Base-by-base conservation (phyloP, 2,797 vertebrate genomes). In the Etheostoma perlongum region DNA sequence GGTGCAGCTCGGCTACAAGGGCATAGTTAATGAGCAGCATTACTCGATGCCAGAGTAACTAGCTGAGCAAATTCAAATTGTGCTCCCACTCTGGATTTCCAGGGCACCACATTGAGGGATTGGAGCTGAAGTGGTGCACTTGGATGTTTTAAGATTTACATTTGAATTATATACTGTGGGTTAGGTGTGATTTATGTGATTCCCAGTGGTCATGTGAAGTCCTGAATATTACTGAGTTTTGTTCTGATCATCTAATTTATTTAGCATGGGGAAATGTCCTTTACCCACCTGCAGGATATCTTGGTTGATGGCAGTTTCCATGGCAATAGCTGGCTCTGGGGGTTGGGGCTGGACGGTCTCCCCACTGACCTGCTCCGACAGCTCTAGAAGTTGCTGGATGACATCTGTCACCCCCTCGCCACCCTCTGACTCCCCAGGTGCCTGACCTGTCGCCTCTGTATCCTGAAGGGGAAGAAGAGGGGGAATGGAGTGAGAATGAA, bases 301-400 rank as follows among this genome's bases (percentile, higher is more conserved):
- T 92, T 97, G 97, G 86, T 96, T 99, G 86, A 99, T 96, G 73
- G 96, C 96, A 30, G 97, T 95, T 13, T 98, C 95, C 91, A 99
- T 97, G 88, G 91, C 88, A n/a, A 99, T 95, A 6, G 96, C 90
- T 18, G 96, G 96, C 78, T 95, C 94, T 6, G 96, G 85, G 40
- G 95, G 96, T 8, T 96, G 95, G 6, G 95, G 87, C 40, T 95
- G 97, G 30, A 90, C 85, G 2, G 95, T 90, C 87, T 98, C 98
- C 49, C 94, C 95, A 0, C 96, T 95, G 86, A 97, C 96, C 23
- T 97, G 98, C 84, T 99, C 98, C 0, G 98, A 98, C 64, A 99
- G 94, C 83, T 98, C 98, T 36, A 99, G 93, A 58, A 99, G 96
- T 84, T 99, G 98, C 90, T 99, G 98, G 85, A 99, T 99, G 76